A percentile compares a stretch with the other conserved stretches of the same genome.
phyloP scores from a whole-genome alignment of 2,888 invertebrate genomes.

The Lepidochrysops patricia region DNA sequence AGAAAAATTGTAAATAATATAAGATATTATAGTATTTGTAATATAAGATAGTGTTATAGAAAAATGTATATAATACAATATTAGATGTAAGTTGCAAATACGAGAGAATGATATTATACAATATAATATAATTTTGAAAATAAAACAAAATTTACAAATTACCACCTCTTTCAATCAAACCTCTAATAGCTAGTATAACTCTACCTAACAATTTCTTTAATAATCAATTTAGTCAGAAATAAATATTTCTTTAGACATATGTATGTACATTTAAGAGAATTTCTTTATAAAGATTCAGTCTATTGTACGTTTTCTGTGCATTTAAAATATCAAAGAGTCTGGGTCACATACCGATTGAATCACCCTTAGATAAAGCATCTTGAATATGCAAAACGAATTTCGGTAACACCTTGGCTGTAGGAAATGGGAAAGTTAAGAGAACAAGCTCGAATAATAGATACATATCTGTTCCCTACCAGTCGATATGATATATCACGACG shows the following conservation, averaged over 20 bases:
- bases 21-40: background rate
- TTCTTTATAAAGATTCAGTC: too few relatives aligned
- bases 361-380: background rate
- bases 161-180: background rate
- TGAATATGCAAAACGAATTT: background rate
- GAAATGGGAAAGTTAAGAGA: background rate
- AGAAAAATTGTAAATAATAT: background rate
- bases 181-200: background rate
- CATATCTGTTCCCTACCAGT: slow-evolving; percentile 27
- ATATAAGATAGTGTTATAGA: background rate
- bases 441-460: slow-evolving; percentile 28
- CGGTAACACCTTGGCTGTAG: background rate
- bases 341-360: background rate
- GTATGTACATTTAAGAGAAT: too few relatives aligned
- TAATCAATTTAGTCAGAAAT: too few relatives aligned
- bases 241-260: too few relatives aligned
- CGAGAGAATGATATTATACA: background rate
- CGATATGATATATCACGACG: slow-evolving; percentile 33
- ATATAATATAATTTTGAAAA: background rate
- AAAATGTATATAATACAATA: background rate
- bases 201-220: background rate
- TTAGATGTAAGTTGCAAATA: background rate
- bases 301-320: background rate
- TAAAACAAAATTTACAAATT: background rate
- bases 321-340: background rate